Conservation (phyloP, 1,140 invertebrate species). For the Euwallacea similis region DNA sequence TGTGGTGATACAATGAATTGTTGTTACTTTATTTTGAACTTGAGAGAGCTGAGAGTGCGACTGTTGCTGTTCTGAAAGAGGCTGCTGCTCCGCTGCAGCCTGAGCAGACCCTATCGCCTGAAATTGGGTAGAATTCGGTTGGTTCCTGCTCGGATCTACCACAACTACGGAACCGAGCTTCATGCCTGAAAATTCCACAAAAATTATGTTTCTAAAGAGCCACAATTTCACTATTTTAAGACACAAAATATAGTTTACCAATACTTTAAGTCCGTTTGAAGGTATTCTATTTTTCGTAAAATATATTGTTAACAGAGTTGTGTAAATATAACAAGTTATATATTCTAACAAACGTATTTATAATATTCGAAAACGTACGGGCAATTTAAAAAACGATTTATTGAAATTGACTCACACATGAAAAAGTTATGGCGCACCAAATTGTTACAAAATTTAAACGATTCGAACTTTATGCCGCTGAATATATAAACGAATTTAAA, state of each 20-base stretch:
- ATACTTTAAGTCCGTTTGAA: too few species aligned
- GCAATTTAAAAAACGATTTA: too few species aligned
- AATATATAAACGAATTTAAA: neutral
- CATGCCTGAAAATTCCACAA: conserved; percentile 42
- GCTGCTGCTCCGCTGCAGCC: conserved; percentile 16
- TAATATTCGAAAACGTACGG: too few species aligned
- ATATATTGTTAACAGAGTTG: too few species aligned
- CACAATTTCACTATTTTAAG: neutral
- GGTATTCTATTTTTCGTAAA: too few species aligned
- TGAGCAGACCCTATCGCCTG: conserved; percentile 14
- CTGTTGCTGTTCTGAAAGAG: conserved; percentile 4
- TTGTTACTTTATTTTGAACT: conserved; percentile 15
- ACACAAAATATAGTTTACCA: too few species aligned
- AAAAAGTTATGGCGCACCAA: neutral
- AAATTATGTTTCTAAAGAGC: neutral
- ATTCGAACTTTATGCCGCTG: neutral
- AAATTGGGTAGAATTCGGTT: conserved; percentile 29
- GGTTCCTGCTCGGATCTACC: conserved; percentile 43
- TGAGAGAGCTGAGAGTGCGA: conserved; percentile 12
- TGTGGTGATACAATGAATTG: neutral
- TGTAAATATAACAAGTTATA: too few species aligned
- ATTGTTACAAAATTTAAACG: neutral
- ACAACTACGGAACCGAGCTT: conserved; percentile 51
- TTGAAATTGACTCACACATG: too few species aligned
- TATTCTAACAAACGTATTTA: too few species aligned